Evolutionary conservation across 1,140 invertebrate genomes (phyloP), one percentile per base, ranked within the genome.

Genomic region (Drosophila serrata): DNA sequence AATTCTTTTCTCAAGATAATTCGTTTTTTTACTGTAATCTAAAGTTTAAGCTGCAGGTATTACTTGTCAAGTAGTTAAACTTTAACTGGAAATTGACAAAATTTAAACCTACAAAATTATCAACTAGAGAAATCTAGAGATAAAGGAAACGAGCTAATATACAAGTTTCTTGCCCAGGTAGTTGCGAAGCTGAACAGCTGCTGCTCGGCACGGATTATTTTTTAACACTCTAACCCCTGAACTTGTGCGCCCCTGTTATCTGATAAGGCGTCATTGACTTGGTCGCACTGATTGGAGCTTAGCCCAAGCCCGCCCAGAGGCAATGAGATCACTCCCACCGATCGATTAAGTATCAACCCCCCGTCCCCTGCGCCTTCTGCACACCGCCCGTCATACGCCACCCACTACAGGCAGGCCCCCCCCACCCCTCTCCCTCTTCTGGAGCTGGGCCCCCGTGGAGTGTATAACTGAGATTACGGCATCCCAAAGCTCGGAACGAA

Each of bases 241-340:
- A 17, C 15, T 19, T 4, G 7, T 33, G n/a, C 29, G 1, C 29
- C 49, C 17, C 13, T 15, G 19, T 9, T 24, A 5, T n/a, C n/a
- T 42, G 65, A 69, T 69, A 67, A 69, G 62, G 31, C 53, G 6
- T 24, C 8, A 29, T 17, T 37, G 29, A 29, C 62, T 60, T 65
- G 33, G 53, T 35, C 22, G 48, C 39, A 9, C 27, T 57, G 68
- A 72, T 70, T 72, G 48, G 51, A 37, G 51, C 40, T 67, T 12
- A 29, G 46, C n/a, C 29, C 27, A 29, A 24, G 42, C 7, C 27
- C 35, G 37, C 27, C 9, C 19, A n/a, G 17, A 35, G 15, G 46
- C 61, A 72, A 58, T 72, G 51, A 73, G 69, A 73, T 73, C 69
- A 73, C 69, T 72, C 42, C 42, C 42, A 29, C 42, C 22, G 67